phyloP scores from a whole-genome alignment of 2,113 vertebrate species.

The Elephantulus edwardii region DNA sequence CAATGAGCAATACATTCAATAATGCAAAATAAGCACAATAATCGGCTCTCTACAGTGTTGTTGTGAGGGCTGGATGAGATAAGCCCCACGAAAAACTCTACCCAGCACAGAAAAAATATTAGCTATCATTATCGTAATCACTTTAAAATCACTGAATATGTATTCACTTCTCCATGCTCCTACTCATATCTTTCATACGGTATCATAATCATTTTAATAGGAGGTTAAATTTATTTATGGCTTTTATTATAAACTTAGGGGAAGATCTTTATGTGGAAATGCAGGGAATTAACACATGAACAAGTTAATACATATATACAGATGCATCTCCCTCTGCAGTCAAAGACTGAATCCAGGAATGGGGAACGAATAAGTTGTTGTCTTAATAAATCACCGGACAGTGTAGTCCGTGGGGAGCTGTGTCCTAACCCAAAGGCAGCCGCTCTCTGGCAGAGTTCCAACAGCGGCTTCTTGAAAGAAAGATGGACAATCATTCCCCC shows the following conservation, averaged over 20 bases:
- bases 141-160: neutral
- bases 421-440: too few species aligned
- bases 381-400: neutral
- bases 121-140: neutral
- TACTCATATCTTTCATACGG: neutral
- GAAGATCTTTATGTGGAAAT: neutral
- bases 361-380: neutral
- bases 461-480: too few species aligned
- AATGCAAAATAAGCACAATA: neutral
- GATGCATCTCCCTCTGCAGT: neutral
- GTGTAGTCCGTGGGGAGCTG: too few species aligned
- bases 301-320: neutral
- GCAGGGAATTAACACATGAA: neutral
- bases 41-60: neutral
- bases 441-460: too few species aligned
- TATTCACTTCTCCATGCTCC: neutral
- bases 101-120: neutral
- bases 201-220: neutral
- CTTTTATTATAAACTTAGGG: neutral
- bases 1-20: neutral
- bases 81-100: neutral
- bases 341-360: neutral
- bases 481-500: too few species aligned
- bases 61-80: neutral
- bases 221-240: neutral